Percentiles rank a stretch among this genome's conserved stretches.
Evolutionary conservation across 2,113 vertebrate genomes (phyloP).

Genomic region (Ibidorhyncha struthersii): DNA sequence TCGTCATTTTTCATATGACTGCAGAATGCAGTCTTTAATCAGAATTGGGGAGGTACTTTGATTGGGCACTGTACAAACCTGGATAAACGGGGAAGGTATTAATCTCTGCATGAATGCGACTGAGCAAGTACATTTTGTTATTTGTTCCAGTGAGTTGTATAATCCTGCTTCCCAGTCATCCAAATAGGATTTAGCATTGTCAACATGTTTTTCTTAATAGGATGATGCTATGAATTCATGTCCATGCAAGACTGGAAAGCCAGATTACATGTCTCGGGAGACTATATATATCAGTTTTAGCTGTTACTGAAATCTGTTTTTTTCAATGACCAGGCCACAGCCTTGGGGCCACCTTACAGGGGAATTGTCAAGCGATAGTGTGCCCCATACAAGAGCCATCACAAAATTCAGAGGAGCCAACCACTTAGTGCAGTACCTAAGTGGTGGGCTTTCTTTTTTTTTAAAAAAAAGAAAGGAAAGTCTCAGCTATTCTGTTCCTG

Average conservation of each 20-base stretch:
- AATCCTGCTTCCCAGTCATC: constrained; percentile 59
- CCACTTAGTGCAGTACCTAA: background rate
- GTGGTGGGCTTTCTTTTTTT: no score
- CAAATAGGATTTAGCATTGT: constrained; percentile 62
- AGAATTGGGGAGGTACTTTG: background rate
- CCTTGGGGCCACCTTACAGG: background rate
- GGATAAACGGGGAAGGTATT: background rate
- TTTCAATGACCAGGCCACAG: background rate
- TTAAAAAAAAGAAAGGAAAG: background rate
- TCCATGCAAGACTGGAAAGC: constrained; percentile 24
- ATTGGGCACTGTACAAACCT: background rate
- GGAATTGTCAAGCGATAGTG: background rate
- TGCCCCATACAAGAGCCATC: background rate
- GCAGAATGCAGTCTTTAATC: background rate
- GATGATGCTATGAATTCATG: constrained; percentile 46
- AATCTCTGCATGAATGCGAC: background rate
- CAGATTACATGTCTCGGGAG: constrained; percentile 21
- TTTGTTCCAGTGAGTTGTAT: constrained; percentile 61
- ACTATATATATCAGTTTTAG: background rate
- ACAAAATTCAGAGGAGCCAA: background rate
- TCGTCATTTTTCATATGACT: background rate
- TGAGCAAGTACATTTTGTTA: constrained; percentile 57
- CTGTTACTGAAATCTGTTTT: background rate
- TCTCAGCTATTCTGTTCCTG: background rate
- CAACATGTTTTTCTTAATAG: constrained; percentile 63